Base-by-base conservation (phyloP, 2,797 vertebrate species). In the Bryconaethiops microstoma region DNA sequence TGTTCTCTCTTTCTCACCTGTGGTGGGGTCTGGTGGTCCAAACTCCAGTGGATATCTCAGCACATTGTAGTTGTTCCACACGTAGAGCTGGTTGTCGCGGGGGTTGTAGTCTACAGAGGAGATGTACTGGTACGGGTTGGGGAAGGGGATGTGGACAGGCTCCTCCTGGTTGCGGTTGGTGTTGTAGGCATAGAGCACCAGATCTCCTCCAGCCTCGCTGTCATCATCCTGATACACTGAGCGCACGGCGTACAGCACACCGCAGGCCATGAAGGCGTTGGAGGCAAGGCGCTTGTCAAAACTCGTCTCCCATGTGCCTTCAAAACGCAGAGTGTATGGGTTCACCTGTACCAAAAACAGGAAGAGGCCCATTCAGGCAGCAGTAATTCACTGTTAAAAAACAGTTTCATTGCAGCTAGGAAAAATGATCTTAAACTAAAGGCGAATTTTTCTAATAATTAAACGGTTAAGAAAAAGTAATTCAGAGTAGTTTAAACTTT, bases 51-150 rank as follows among this genome's bases (percentile, higher is more conserved):
- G 91, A 78, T 99, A 98, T 68, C 97, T 94, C 78, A 98, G 91
- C 74, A 98, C 92, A 0, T 97, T 97, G 45, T 97, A 96, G 90
- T 98, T 99, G 92, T 98, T 99, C 97, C 97, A 98, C 42, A 98
- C 96, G 9, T 98, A 98, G 0, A 99, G 96, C 85, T 99, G 97
- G 88, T 98, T 97, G 92, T 98, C 97, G 0, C 97, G 92, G 2
- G 97, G 97, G 88, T 98, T 99, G 93, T 99, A 98, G 86, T 95
- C 97, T 57, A 98, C 95, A 0, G 97, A 99, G 13, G 97, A 97
- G 55, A 99, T 94, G 55, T 96, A 98, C 91, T 97, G 97, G 88
- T 98, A 98, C 0, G 97, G 97, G 89, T 98, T 98, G 55, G 97
- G 97, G 88, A 98, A 98, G 67, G 95, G 85, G 70, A 99, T 92